These are phyloP conservation scores for Pristionchus entomophagus DNA, from an alignment of 2,888 invertebrate species.

Conservation along the genomic window DNA sequence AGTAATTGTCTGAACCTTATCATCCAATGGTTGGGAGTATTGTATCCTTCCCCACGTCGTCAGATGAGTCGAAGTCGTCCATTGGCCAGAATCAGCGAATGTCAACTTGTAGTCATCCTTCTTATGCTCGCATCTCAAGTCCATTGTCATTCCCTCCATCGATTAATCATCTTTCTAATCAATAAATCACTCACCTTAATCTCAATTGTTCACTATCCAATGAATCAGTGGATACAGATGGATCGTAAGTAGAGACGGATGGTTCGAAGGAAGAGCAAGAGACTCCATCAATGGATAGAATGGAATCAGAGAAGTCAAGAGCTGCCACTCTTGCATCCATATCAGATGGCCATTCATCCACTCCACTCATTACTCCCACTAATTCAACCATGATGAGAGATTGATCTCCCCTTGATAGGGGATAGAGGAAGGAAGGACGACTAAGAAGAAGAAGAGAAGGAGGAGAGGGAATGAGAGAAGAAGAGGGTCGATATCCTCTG, in stretches of 20 bases:
- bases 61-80: conserved; percentile 57
- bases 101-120: conserved; percentile 75
- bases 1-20: conserved; percentile 56
- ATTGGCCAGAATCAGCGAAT: conserved; percentile 74
- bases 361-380: conserved; percentile 55
- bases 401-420: conserved; percentile 19
- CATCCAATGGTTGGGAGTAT: conserved; percentile 63
- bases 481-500: conserved; percentile 39
- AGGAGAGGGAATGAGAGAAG: not conserved
- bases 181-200: conserved; percentile 54
- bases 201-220: conserved; percentile 70
- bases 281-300: conserved; percentile 43
- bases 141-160: not conserved
- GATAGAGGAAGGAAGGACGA: conserved; percentile 21
- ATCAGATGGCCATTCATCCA: conserved; percentile 69
- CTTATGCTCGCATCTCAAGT: conserved; percentile 52
- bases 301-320: conserved; percentile 71
- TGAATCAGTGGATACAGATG: conserved; percentile 73
- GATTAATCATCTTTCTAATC: not conserved
- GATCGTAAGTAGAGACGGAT: conserved; percentile 49
- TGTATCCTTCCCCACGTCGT: conserved; percentile 76
- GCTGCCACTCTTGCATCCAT: conserved; percentile 75
- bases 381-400: conserved; percentile 58
- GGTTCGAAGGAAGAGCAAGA: conserved; percentile 43
- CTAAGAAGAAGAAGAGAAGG: conserved; percentile 5